Conservation (phyloP, 2,888 invertebrate species). For the Callimorpha dominula region DNA sequence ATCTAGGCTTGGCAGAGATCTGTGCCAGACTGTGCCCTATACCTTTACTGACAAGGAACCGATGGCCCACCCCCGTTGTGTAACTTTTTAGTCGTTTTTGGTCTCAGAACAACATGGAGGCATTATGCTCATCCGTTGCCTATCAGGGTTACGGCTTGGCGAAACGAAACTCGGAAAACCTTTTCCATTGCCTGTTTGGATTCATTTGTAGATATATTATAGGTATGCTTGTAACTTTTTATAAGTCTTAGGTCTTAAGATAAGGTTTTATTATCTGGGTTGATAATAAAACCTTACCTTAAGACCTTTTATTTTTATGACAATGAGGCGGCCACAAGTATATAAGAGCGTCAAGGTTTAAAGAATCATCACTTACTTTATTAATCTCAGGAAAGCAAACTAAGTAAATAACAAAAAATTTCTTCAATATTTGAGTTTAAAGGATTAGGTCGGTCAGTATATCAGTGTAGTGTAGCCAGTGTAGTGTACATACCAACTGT, state of each 20-base stretch:
- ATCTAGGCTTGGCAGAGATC: neutral
- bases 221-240: slow-evolving; percentile 19
- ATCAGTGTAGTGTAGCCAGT: no score
- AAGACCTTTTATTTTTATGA: slow-evolving; percentile 19
- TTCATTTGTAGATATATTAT: neutral
- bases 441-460: slow-evolving; percentile 77
- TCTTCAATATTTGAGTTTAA: slow-evolving; percentile 65
- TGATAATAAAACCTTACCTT: slow-evolving; percentile 37
- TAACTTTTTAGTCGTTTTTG: neutral
- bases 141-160: neutral
- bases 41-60: neutral
- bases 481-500: slow-evolving; percentile 50
- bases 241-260: no score
- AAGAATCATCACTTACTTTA: neutral
- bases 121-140: neutral
- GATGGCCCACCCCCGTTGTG: neutral
- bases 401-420: slow-evolving; percentile 41
- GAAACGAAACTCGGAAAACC: neutral
- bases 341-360: neutral
- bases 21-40: neutral
- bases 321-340: neutral
- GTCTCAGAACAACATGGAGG: neutral
- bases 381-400: slow-evolving; percentile 40
- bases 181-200: neutral
- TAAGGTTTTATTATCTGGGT: slow-evolving; percentile 11